A percentile compares a stretch with the other conserved stretches of the same genome.
These are phyloP conservation scores for Philotrypesis tridentata DNA, from an alignment of 1,140 invertebrate species.

Conservation along the genomic window DNA sequence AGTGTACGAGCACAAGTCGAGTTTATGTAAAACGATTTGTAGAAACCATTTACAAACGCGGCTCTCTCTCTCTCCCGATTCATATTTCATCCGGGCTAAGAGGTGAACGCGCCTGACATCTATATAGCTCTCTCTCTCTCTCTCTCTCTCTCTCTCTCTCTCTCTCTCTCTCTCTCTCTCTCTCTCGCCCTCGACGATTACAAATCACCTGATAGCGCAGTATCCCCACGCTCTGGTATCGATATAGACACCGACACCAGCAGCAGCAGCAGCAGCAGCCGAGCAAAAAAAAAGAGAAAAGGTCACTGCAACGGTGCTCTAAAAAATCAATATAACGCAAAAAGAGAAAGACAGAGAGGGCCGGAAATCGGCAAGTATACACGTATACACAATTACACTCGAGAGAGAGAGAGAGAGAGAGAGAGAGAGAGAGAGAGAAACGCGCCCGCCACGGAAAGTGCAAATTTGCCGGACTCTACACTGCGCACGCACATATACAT, in stretches of 20 bases:
- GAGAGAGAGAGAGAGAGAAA: neutral
- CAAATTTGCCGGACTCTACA: neutral
- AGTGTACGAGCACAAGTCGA: too few relatives aligned
- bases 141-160: too few relatives aligned
- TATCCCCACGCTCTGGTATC: neutral
- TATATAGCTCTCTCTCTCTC: neutral
- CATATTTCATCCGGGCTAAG: neutral
- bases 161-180: too few relatives aligned
- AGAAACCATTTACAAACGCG: neutral
- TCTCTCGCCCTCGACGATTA: conserved; percentile 9
- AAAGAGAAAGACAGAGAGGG: too few relatives aligned
- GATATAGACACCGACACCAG: too few relatives aligned
- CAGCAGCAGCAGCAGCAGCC: neutral
- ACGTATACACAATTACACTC: too few relatives aligned
- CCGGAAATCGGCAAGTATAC: neutral
- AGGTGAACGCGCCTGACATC: neutral
- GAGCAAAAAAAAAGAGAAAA: neutral
- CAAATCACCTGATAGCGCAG: conserved; percentile 15
- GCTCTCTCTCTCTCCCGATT: neutral
- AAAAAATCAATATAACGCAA: neutral
- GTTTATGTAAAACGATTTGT: neutral
- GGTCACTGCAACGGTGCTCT: neutral
- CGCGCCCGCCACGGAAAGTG: conserved; percentile 17
- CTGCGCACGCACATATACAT: too few relatives aligned
- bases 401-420: neutral